Evolutionary conservation across 2,888 invertebrate species (phyloP).

Genomic region (Diarsia mendica): DNA sequence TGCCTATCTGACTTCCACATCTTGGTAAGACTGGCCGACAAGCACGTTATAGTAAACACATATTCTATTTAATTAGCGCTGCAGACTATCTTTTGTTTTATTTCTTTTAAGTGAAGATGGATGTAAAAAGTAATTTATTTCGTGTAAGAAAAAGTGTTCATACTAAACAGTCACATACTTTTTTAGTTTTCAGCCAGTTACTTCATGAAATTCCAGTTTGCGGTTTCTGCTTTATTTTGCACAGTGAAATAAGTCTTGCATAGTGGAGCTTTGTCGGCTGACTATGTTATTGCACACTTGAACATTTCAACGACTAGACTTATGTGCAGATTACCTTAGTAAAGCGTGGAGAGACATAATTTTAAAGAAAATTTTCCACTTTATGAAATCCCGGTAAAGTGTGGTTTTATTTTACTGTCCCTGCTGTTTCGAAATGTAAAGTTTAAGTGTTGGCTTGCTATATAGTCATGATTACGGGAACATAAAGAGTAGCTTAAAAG

Average conservation of each 20-base stretch:
- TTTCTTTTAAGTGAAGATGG: not conserved
- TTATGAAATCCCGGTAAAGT: not conserved
- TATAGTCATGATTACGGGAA: not conserved
- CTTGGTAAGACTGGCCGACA: not conserved
- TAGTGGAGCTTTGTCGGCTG: slow-evolving; percentile 17
- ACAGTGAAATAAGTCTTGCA: slow-evolving; percentile 22
- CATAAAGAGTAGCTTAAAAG: not conserved
- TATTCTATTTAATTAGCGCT: not conserved
- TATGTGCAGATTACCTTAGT: slow-evolving; percentile 30
- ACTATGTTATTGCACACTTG: slow-evolving; percentile 46
- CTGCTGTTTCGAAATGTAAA: not conserved
- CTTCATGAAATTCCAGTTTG: slow-evolving; percentile 29
- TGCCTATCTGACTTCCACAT: too few species aligned
- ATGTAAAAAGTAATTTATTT: not conserved
- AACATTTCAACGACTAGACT: slow-evolving; percentile 33
- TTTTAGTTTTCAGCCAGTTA: slow-evolving; percentile 1
- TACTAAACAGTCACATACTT: slow-evolving; percentile 8
- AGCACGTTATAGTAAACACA: not conserved
- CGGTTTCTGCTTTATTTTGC: slow-evolving; percentile 37
- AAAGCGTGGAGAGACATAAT: slow-evolving; percentile 5
- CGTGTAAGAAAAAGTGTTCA: not conserved
- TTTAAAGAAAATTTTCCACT: slow-evolving; percentile 17
- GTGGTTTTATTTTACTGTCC: not conserved
- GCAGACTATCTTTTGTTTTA: not conserved
- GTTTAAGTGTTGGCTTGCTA: not conserved